Conservation (phyloP, 2,888 invertebrate species). For the Podabrus alpinus region DNA sequence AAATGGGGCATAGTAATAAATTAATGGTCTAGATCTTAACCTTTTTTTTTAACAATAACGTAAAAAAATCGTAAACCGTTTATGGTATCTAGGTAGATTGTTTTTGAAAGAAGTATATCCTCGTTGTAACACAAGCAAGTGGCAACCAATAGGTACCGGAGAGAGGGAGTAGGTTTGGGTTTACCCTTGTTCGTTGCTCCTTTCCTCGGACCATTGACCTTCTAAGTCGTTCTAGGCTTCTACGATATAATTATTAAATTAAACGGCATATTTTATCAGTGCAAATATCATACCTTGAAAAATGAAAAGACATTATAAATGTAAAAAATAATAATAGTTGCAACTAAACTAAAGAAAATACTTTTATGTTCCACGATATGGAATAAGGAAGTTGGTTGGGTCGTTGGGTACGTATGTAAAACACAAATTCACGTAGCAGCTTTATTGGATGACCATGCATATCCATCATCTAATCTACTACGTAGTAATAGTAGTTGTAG, state of each 20-base stretch:
- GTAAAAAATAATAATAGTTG: not conserved
- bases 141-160: slow-evolving; percentile 38
- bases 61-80: slow-evolving; percentile 9
- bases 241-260: slow-evolving; percentile 36
- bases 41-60: not conserved
- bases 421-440: slow-evolving; percentile 22
- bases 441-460: slow-evolving; percentile 26
- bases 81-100: slow-evolving; percentile 17
- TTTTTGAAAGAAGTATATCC: slow-evolving; percentile 31
- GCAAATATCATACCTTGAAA: slow-evolving; percentile 29
- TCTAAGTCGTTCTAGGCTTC: slow-evolving; percentile 41
- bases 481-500: slow-evolving; percentile 53
- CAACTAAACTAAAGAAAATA: not conserved
- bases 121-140: slow-evolving; percentile 34
- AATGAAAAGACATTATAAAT: not conserved
- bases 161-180: slow-evolving; percentile 38
- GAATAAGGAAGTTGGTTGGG: slow-evolving; percentile 14
- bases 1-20: slow-evolving; percentile 10
- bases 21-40: not conserved
- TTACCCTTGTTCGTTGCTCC: slow-evolving; percentile 43
- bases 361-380: not conserved
- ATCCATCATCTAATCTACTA: slow-evolving; percentile 51
- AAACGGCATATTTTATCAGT: slow-evolving; percentile 31
- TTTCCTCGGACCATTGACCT: slow-evolving; percentile 44
- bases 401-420: slow-evolving; percentile 2